Evolutionary conservation across 2,888 invertebrate species (phyloP), one percentile per base, ranked within the genome.

Genomic region (Rhingia rostrata): DNA sequence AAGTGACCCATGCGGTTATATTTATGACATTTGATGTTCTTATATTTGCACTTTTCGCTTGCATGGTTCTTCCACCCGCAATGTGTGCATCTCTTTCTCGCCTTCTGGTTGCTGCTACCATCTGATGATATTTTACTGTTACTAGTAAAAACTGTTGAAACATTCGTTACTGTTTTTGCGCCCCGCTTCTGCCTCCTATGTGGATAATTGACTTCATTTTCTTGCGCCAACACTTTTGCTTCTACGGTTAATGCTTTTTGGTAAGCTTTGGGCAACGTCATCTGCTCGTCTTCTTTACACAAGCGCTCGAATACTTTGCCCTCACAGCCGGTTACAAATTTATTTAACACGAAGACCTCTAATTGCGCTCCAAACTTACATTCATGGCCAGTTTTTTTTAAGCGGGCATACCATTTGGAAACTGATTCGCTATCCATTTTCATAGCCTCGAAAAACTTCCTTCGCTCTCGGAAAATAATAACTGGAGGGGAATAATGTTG

Each of bases 21-120:
- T 39, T 39, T 35, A 30, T 54, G 67, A 9, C 66, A 67, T 10
- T 7, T 41, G 53, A 4, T 35, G 5, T 53, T 22, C 43, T 43
- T 67, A 12, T 56, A 56, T 30, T 33, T 30, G 37, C 69, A 58
- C 22, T 6, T 47, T 5, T 58, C 22, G 30, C 12, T 43, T 9
- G 12, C n/a, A n/a, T 70, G 56, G 14, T 32, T 51, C 10, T 49
- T 70, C 58, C 70, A 49, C 4, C 70, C 58, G 6, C 70, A 70
- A 9, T 39, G 54, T 9, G 53, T 14, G n/a, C 69, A 58, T 33
- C 45, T 47, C 32, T 45, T 58, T 32, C 12, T 60, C 6, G 22
- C 12, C 32, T 63, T 63, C 0, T 9, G 4, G 30, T 22, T 73
- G 35, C 49, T 43, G 37, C 51, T 14, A 3, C 32, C 35, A 12